Evolutionary conservation across 2,113 vertebrate species (phyloP).

Genomic region (Nothobranchius furzeri): DNA sequence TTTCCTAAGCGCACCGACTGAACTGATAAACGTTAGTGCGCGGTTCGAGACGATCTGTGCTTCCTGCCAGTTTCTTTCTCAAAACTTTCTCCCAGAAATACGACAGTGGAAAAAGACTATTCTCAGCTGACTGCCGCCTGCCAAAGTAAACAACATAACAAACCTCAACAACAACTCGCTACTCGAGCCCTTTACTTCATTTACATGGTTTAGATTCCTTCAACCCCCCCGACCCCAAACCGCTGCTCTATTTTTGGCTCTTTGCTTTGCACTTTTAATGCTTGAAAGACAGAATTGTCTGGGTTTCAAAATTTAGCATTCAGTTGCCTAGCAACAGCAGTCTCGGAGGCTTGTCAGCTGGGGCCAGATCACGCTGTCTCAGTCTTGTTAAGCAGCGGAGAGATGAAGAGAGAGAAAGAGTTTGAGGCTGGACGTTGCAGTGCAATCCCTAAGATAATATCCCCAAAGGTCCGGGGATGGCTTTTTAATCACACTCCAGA

Average conservation of each 20-base stretch:
- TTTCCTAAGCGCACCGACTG: constrained; percentile 5
- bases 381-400: constrained; percentile 69
- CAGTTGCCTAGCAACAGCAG: constrained; percentile 79
- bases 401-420: constrained; percentile 58
- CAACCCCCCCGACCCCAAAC: constrained; percentile 18
- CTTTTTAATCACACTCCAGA: constrained; percentile 69
- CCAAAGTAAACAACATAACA: constrained; percentile 68
- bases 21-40: constrained; percentile 13
- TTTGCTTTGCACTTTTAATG: constrained; percentile 65
- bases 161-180: constrained; percentile 40
- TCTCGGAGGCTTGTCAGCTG: constrained; percentile 67
- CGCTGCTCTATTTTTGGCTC: constrained; percentile 66
- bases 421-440: constrained; percentile 46
- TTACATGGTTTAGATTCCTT: constrained; percentile 68
- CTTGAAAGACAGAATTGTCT: constrained; percentile 73
- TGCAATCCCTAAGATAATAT: constrained; percentile 65
- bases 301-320: constrained; percentile 81
- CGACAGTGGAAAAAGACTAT: constrained; percentile 65
- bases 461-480: constrained; percentile 56
- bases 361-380: constrained; percentile 66
- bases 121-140: constrained; percentile 42
- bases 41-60: constrained; percentile 5
- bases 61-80: constrained; percentile 57
- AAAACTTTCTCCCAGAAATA: constrained; percentile 40
- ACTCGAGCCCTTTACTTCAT: constrained; percentile 53